A percentile compares a stretch with the other conserved stretches of the same genome.
These are phyloP conservation scores for Danaus melanippus DNA, from an alignment of 1,140 invertebrate species.

Conservation along the genomic window DNA sequence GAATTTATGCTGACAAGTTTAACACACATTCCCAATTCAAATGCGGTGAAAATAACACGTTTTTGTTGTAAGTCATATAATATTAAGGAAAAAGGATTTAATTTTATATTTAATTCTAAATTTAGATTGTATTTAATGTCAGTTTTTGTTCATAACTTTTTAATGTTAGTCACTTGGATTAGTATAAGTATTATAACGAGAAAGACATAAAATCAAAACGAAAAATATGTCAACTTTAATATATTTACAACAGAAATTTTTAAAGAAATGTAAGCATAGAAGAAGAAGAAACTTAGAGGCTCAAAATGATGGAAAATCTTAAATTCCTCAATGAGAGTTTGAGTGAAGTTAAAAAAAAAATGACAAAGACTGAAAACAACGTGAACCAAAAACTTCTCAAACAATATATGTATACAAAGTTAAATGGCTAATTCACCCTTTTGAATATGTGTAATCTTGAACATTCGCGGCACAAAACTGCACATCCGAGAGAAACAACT, in stretches of 20 bases:
- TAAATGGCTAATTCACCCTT: slow-evolving; percentile 25
- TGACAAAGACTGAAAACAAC: slow-evolving; percentile 15
- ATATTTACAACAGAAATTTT: not conserved
- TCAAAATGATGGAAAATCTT: no score
- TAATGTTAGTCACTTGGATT: no score
- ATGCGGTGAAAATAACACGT: no score
- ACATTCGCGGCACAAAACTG: slow-evolving; percentile 18
- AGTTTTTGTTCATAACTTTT: no score
- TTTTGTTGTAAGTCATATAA: no score
- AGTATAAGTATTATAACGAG: not conserved
- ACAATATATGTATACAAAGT: slow-evolving; percentile 22
- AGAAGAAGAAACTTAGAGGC: slow-evolving; percentile 7
- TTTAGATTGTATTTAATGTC: no score
- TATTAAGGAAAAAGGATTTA: no score
- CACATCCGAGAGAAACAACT: slow-evolving; percentile 17
- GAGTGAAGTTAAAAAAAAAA: not conserved
- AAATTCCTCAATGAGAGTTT: no score
- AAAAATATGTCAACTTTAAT: not conserved
- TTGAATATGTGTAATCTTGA: slow-evolving; percentile 18
- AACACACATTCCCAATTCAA: no score
- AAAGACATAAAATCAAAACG: not conserved
- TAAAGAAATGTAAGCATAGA: slow-evolving; percentile 11
- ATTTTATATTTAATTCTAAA: no score
- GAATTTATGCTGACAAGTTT: no score
- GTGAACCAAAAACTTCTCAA: slow-evolving; percentile 6